Evolutionary conservation across 2,113 vertebrate species (phyloP).

Genomic region (Halichoeres trimaculatus): DNA sequence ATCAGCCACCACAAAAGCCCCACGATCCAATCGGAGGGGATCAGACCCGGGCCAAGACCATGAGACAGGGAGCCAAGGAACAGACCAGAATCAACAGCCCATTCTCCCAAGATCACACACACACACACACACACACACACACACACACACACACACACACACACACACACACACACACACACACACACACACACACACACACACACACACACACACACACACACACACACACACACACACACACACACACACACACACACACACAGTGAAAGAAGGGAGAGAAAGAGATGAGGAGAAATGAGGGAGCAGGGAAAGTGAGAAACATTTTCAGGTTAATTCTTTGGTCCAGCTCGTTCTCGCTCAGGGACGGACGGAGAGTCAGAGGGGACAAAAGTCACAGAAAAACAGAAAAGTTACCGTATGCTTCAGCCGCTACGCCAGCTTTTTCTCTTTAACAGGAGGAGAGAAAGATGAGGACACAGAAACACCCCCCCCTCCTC

Average conservation of each 20-base stretch:
- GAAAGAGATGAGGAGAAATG: conserved; percentile 35
- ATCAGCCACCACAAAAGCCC: conserved; percentile 82
- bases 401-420: conserved; percentile 45
- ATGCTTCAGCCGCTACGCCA: conserved; percentile 34
- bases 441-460: conserved; percentile 30
- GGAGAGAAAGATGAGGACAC: conserved; percentile 53
- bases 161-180: conserved; percentile 34
- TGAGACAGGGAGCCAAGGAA: conserved; percentile 76
- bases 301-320: neutral
- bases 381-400: conserved; percentile 47
- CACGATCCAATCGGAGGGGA: conserved; percentile 81
- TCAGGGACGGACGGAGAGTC: conserved; percentile 28
- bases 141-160: conserved; percentile 41
- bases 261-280: conserved; percentile 30
- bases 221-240: conserved; percentile 43
- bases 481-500: conserved; percentile 45
- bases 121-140: conserved; percentile 38
- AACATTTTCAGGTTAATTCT: conserved; percentile 27
- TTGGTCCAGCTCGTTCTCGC: conserved; percentile 3
- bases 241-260: conserved; percentile 36
- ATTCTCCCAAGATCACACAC: conserved; percentile 76
- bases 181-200: conserved; percentile 45
- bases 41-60: conserved; percentile 79
- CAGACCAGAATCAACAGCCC: conserved; percentile 79
- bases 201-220: conserved; percentile 38